Evolutionary conservation across 1,140 invertebrate species (phyloP).

Genomic region (Tetramorium alpestre): DNA sequence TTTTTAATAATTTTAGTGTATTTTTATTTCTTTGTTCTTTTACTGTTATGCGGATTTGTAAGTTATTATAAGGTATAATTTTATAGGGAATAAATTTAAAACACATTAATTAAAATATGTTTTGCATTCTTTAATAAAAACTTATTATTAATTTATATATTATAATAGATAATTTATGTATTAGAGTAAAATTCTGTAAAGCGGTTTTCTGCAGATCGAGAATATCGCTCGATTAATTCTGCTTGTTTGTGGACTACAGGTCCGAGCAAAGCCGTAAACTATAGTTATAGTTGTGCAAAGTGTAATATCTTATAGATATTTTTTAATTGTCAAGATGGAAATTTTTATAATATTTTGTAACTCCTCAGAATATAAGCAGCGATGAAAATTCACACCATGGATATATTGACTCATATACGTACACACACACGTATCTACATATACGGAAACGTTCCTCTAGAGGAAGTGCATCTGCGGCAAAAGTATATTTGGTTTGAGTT

Average conservation of each 20-base stretch:
- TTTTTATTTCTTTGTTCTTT: not conserved
- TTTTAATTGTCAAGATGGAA: constrained; percentile 50
- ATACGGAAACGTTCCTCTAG: constrained; percentile 49
- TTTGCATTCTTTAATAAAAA: not conserved
- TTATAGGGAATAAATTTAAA: not conserved
- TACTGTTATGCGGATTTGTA: not conserved
- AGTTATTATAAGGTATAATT: not conserved
- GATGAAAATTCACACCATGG: constrained; percentile 34
- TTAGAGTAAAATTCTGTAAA: not conserved
- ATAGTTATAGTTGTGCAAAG: constrained; percentile 37
- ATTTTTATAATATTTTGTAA: constrained; percentile 75
- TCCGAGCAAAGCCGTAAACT: constrained; percentile 14
- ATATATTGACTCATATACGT: constrained; percentile 19
- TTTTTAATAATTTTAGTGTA: not conserved
- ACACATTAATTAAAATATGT: not conserved
- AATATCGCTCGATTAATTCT: not conserved
- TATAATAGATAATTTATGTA: not conserved
- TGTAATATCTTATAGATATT: constrained; percentile 39
- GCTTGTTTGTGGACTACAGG: constrained; percentile 15
- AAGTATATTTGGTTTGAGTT: constrained; percentile 54
- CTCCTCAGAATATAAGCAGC: constrained; percentile 41
- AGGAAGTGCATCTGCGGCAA: constrained; percentile 24
- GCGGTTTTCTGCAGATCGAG: constrained; percentile 15
- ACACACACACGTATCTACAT: constrained; percentile 27
- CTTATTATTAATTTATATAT: not conserved